phyloP scores from a whole-genome alignment of 2,888 invertebrate species.

The Scaptomyza parva region DNA sequence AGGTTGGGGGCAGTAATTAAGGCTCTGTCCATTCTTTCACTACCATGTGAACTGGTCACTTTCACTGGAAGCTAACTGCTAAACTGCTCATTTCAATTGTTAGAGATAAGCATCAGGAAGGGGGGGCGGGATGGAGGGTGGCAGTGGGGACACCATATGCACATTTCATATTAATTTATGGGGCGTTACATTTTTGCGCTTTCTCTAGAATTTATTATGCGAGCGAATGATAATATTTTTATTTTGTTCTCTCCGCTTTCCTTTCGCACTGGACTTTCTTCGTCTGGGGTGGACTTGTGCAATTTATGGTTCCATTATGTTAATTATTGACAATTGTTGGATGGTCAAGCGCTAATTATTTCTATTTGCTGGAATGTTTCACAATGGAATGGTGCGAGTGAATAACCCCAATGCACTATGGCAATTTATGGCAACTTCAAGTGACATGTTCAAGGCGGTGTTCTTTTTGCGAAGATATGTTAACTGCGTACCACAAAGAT shows the following conservation, averaged over 20 bases:
- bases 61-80: conserved; percentile 30
- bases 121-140: too few species aligned
- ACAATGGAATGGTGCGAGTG: conserved; percentile 19
- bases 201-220: conserved; percentile 63
- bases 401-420: conserved; percentile 40
- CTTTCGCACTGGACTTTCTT: conserved; percentile 78
- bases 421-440: conserved; percentile 16
- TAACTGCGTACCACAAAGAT: not conserved
- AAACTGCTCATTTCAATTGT: conserved; percentile 38
- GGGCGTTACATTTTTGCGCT: conserved; percentile 68
- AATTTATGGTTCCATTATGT: conserved; percentile 79
- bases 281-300: conserved; percentile 40
- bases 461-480: not conserved
- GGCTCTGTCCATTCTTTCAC: conserved; percentile 42
- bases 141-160: conserved; percentile 54
- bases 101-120: conserved; percentile 55
- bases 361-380: conserved; percentile 37
- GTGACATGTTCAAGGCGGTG: conserved; percentile 1
- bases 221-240: conserved; percentile 42
- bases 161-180: conserved; percentile 80
- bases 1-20: conserved; percentile 49
- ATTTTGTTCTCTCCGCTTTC: conserved; percentile 42
- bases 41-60: conserved; percentile 43
- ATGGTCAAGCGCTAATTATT: conserved; percentile 56
- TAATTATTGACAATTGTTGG: conserved; percentile 80